These are phyloP conservation scores for Tragelaphus strepsiceros DNA, from an alignment of 2,113 vertebrate species.

Conservation along the genomic window DNA sequence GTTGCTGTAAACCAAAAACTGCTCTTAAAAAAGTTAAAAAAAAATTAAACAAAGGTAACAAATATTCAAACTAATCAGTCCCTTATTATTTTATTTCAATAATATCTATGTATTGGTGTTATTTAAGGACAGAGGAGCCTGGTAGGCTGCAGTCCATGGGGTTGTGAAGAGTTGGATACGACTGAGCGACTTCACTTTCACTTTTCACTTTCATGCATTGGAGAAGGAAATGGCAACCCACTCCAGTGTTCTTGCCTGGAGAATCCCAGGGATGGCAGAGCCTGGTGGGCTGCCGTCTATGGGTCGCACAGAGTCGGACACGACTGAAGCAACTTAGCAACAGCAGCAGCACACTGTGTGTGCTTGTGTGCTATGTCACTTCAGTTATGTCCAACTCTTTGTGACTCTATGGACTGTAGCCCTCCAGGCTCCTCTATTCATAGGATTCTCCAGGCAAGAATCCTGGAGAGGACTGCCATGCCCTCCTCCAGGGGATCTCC, in stretches of 20 bases:
- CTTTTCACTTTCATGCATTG: too few species aligned
- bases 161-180: too few species aligned
- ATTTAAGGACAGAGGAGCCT: not conserved
- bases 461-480: not conserved
- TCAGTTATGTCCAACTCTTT: not conserved
- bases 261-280: too few species aligned
- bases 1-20: not conserved
- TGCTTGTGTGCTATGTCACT: not conserved
- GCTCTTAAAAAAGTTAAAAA: not conserved
- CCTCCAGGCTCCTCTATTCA: not conserved
- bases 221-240: too few species aligned
- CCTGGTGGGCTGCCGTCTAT: too few species aligned
- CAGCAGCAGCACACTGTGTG: not conserved
- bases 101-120: not conserved
- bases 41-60: not conserved
- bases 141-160: too few species aligned
- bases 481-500: not conserved
- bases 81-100: not conserved
- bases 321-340: too few species aligned
- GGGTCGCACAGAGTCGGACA: too few species aligned
- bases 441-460: not conserved
- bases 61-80: not conserved
- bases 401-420: not conserved
- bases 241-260: too few species aligned
- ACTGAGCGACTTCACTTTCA: too few species aligned